phyloP scores from a whole-genome alignment of 2,888 invertebrate genomes.

The Melanostoma mellinum region DNA sequence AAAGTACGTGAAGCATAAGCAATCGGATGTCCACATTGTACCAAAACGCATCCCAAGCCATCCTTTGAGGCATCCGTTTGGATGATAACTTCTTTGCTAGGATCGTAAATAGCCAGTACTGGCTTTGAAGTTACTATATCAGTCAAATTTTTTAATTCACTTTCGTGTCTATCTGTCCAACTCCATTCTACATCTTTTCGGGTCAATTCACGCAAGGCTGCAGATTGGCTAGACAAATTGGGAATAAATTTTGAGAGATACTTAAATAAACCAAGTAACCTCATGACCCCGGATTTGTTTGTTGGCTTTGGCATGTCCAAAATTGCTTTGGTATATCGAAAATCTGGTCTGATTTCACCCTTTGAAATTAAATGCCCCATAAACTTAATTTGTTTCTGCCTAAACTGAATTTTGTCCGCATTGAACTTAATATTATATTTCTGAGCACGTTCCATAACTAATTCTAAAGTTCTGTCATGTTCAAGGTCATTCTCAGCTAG shows the following conservation, averaged over 20 bases:
- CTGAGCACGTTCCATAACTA: conserved; percentile 56
- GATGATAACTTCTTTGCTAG: conserved; percentile 74
- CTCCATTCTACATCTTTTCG: conserved; percentile 52
- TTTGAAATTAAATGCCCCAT: conserved; percentile 74
- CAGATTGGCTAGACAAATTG: conserved; percentile 57
- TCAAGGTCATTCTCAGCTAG: conserved; percentile 57
- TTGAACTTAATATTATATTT: conserved; percentile 74
- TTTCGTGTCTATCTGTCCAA: conserved; percentile 39
- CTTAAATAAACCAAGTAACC: conserved; percentile 61
- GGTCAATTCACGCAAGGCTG: conserved; percentile 51
- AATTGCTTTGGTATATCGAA: conserved; percentile 60
- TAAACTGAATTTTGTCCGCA: conserved; percentile 74
- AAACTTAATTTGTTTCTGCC: conserved; percentile 70
- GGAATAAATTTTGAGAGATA: conserved; percentile 72
- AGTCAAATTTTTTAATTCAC: conserved; percentile 22
- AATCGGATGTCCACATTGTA: conserved; percentile 74
- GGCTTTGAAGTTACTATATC: conserved; percentile 27
- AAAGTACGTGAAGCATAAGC: no score
- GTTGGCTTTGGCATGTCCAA: conserved; percentile 32
- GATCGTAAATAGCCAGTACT: conserved; percentile 55
- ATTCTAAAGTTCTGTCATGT: conserved; percentile 63
- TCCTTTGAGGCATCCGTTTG: conserved; percentile 74
- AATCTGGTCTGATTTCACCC: conserved; percentile 61
- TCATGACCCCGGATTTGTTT: conserved; percentile 47
- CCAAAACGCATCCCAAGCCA: conserved; percentile 76